phyloP scores from a whole-genome alignment of 2,797 vertebrate species.

The Macrochelys suwanniensis region DNA sequence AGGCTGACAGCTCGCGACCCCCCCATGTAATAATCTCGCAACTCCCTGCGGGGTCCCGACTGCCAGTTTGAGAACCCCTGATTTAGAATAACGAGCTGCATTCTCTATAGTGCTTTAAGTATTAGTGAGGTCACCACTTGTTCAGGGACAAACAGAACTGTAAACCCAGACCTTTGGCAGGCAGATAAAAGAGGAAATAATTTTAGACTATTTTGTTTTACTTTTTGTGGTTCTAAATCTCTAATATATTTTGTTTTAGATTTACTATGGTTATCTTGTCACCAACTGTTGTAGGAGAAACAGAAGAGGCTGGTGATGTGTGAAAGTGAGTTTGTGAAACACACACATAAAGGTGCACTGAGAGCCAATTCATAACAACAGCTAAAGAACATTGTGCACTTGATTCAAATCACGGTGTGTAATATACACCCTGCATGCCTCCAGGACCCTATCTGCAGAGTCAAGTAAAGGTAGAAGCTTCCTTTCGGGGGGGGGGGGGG shows the following conservation, averaged over 20 bases:
- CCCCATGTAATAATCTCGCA: too few species aligned
- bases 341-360: neutral
- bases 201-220: neutral
- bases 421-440: neutral
- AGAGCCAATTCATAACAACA: neutral
- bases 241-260: neutral
- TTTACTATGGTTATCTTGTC: neutral
- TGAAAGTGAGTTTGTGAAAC: neutral
- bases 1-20: too few species aligned
- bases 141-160: conserved; percentile 2
- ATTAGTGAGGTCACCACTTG: neutral
- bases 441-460: neutral
- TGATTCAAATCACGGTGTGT: neutral
- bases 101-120: neutral
- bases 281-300: neutral
- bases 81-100: neutral
- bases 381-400: neutral
- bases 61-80: too few species aligned
- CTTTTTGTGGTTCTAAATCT: neutral
- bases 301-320: neutral
- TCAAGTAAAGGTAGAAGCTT: neutral
- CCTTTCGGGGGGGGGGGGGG: neutral
- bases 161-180: conserved; percentile 34
- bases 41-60: too few species aligned
- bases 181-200: neutral